Evolutionary conservation across 2,888 invertebrate genomes (phyloP), one percentile per base, ranked within the genome.

Genomic region (Exocentrus adspersus): DNA sequence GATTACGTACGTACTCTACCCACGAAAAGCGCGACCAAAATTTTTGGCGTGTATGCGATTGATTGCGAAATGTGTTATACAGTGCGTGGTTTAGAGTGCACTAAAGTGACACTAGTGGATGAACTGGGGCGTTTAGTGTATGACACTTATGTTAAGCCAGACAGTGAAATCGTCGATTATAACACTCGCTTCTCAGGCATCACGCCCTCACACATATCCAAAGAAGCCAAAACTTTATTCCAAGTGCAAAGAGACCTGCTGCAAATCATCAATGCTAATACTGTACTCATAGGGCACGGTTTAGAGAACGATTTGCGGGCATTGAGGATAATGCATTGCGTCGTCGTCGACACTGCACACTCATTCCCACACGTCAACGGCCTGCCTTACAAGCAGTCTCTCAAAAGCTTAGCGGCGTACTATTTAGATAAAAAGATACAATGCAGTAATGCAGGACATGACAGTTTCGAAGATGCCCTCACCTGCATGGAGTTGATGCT

Each of bases 41-140:
- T n/a, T n/a, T 82, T 80, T 61, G 84, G 84, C 0, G 88, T 93
- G 1, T 96, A 90, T 81, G 93, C 95, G 0, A 80, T 98, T 19
- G 99, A 99, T 83, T 97, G 98, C 80, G 98, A 99, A 84, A 98
- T 98, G 98, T 94, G 94, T 74, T 97, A 92, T 80, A 97, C 97
- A 2, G 90, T 90, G 0, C 85, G 86, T 16, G 98, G 98, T 1
- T 84, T 93, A 50, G 97, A 98, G 81, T 83, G 97, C 58, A 92
- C 94, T 16, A 91, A 95, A 81, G 89, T 98, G 21, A 94, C 96
- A 5, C 88, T 98, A 57, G 89, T 97, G 58, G 87, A 87, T 30
- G 83, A 88, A 24, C 89, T 93, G 77, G 91, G 93, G 2, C 85
- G 87, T 46, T 82, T 91, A 21, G 91, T 95, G 10, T 94, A 94